Conservation (phyloP, 1,140 invertebrate species). For the Caenorhabditis briggsae region DNA sequence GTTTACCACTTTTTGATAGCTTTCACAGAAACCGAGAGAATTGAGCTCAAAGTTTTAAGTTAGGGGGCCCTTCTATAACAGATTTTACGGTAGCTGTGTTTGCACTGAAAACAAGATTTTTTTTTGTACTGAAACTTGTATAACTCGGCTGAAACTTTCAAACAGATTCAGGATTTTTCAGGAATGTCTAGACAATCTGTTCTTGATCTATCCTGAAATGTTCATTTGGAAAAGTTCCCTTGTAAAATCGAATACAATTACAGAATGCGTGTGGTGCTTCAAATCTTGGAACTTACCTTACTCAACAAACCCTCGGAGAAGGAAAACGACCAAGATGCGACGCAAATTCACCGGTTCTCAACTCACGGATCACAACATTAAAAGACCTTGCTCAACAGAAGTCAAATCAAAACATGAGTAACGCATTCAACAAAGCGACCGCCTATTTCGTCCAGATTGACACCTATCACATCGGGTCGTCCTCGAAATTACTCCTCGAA, state of each 20-base stretch:
- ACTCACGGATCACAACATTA: slow-evolving; percentile 49
- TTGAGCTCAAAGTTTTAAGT: too few relatives aligned
- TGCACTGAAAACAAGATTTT: too few relatives aligned
- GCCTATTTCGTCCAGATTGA: slow-evolving; percentile 61
- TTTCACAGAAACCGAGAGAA: too few relatives aligned
- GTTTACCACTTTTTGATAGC: too few relatives aligned
- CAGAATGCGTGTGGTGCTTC: slow-evolving; percentile 50
- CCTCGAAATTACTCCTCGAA: slow-evolving; percentile 47
- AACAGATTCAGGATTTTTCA: too few relatives aligned
- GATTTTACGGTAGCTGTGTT: too few relatives aligned
- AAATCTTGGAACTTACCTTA: slow-evolving; percentile 51
- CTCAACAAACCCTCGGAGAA: slow-evolving; percentile 54
- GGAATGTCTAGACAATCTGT: too few relatives aligned
- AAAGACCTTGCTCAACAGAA: slow-evolving; percentile 51
- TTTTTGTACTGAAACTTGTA: too few relatives aligned
- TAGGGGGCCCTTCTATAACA: too few relatives aligned
- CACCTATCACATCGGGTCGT: slow-evolving; percentile 54
- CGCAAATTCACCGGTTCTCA: slow-evolving; percentile 55
- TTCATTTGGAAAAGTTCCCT: too few relatives aligned
- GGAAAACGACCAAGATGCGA: slow-evolving; percentile 56
- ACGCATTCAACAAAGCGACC: slow-evolving; percentile 57
- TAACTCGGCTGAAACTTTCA: too few relatives aligned
- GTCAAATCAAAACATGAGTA: slow-evolving; percentile 49
- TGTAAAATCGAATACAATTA: not conserved
- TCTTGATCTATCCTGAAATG: too few relatives aligned